A percentile compares a stretch with the other conserved stretches of the same genome.
Evolutionary conservation across 1,140 invertebrate genomes (phyloP).

Genomic region (Aphelenchoides besseyi): DNA sequence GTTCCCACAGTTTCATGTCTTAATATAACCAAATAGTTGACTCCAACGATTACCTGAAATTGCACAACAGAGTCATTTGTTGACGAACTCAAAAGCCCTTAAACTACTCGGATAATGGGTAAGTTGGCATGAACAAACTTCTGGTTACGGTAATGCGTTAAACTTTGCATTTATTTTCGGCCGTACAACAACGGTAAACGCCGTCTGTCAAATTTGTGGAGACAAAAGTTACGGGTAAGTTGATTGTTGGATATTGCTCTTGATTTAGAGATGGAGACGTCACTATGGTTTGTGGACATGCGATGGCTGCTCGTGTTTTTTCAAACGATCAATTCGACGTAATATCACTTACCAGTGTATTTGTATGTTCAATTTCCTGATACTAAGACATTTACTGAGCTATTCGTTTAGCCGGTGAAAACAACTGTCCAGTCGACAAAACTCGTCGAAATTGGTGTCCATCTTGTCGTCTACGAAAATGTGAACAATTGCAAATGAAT

Average conservation of each 20-base stretch:
- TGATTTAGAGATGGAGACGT: slow-evolving; percentile 68
- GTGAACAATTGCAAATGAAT: slow-evolving; percentile 41
- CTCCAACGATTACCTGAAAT: too few relatives aligned
- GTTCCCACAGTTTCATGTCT: slow-evolving; percentile 5
- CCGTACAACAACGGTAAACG: slow-evolving; percentile 70
- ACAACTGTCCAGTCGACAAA: slow-evolving; percentile 77
- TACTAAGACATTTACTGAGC: slow-evolving; percentile 2
- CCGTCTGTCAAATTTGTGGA: slow-evolving; percentile 85
- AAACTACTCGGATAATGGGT: too few relatives aligned
- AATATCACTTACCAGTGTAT: slow-evolving; percentile 74
- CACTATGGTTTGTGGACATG: slow-evolving; percentile 96
- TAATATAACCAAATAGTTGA: too few relatives aligned
- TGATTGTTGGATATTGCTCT: background rate
- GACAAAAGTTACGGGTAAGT: slow-evolving; percentile 77
- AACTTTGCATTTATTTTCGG: slow-evolving; percentile 65
- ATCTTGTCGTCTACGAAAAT: slow-evolving; percentile 72
- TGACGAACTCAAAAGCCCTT: too few relatives aligned
- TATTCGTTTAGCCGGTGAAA: slow-evolving; percentile 69
- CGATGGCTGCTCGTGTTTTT: slow-evolving; percentile 86
- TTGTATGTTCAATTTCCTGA: slow-evolving; percentile 66
- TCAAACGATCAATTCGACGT: slow-evolving; percentile 72
- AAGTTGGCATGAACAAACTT: too few relatives aligned
- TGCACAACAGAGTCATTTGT: too few relatives aligned
- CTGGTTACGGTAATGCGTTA: too few relatives aligned
- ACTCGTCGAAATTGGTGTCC: slow-evolving; percentile 81